phyloP scores from a whole-genome alignment of 2,797 vertebrate species.

The Discoglossus pictus region DNA sequence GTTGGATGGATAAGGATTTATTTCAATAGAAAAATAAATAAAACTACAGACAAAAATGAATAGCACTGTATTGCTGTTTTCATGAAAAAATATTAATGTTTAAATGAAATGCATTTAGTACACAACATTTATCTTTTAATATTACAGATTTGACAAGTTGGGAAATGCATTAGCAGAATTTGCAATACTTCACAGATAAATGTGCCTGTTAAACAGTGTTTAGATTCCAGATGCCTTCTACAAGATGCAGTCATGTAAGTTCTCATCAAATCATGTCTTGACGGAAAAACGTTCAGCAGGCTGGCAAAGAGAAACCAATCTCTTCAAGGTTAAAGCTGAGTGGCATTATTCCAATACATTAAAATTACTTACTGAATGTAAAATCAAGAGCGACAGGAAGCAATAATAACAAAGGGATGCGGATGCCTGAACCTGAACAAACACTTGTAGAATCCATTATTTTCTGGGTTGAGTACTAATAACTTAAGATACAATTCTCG shows the following conservation, averaged over 20 bases:
- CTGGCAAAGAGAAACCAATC: conserved; percentile 17
- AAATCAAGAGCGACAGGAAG: conserved; percentile 36
- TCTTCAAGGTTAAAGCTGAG: conserved; percentile 22
- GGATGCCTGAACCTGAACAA: conserved; percentile 1
- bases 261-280: neutral
- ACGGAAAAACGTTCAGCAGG: conserved; percentile 5
- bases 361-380: conserved; percentile 13
- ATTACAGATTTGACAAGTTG: too few species aligned
- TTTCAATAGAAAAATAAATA: too few species aligned
- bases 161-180: too few species aligned
- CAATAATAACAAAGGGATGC: conserved; percentile 22
- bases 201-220: too few species aligned
- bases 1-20: too few species aligned
- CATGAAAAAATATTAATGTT: too few species aligned
- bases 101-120: too few species aligned
- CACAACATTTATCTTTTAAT: too few species aligned
- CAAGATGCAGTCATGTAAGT: neutral
- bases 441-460: conserved; percentile 23
- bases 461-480: neutral
- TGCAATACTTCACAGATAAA: too few species aligned
- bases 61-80: too few species aligned
- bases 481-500: too few species aligned
- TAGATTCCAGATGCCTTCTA: neutral
- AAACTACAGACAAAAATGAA: too few species aligned
- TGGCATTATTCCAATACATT: conserved; percentile 8